Base-by-base conservation (phyloP, 2,888 invertebrate species). In the Acleris sparsana region DNA sequence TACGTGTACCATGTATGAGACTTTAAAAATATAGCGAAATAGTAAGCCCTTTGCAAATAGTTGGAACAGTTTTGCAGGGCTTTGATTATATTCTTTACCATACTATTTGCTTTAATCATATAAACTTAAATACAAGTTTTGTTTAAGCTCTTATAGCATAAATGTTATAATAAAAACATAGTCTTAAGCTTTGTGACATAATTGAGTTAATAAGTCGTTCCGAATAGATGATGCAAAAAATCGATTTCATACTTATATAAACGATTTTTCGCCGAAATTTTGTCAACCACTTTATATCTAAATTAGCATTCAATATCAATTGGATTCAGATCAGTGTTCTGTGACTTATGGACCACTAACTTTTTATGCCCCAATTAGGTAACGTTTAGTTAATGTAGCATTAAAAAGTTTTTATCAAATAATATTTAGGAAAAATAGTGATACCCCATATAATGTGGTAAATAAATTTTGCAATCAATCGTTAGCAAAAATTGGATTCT, bases 201-300 rank as follows among this genome's bases (percentile, higher is more conserved):
- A 61, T 56, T 56, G 51, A 53, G 51, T 43, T 66, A 46, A 66
- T 66, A 33, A 61, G 39, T 66, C 55, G 33, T 46, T 16, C n/a
- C 51, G 25, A 53, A 18, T 44, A 25, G 46, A 52, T 56, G 7
- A 33, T 51, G 65, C 61, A 66, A 61, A 66, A 66, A 66, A 61
- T 18, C 25, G 20, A 63, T 53, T 53, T 62, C 57, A 44, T 51
- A 55, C 62, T 64, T 64, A 65, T 53, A 33, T 65, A 66, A 66
- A 66, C 51, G 61, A 61, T 61, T 52, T n/a, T 56, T 17, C 44
- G 44, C 61, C 43, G 51, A 55, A 29, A 17, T 52, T 39, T 56
- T 52, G 52, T 57, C 48, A 57, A 57, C 62, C 46, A 53, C 56
- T 62, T 57, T 46, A 25, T 51, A 44, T 33, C 33, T 52, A 22